Evolutionary conservation across 2,113 vertebrate species (phyloP), one percentile per base, ranked within the genome.

Genomic region (Motacilla tschutschensis): DNA sequence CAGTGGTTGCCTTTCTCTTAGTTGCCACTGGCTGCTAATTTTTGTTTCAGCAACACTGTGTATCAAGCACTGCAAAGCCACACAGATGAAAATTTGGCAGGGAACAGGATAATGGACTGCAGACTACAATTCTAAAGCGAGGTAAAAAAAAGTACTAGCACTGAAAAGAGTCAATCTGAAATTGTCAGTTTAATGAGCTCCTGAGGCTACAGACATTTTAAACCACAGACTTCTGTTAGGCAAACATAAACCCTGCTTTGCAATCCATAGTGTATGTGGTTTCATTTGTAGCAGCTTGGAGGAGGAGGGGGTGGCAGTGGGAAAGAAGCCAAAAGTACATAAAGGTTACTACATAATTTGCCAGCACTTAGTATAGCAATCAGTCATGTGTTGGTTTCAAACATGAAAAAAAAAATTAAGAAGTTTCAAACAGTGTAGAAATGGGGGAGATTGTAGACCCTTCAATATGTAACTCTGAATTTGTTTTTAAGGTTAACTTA

Each of bases 221-320:
- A 90, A 84, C 5, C 55, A 62, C 24, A 65, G 36, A 67, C 20
- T 66, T 60, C 21, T 44, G 50, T 67, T 78, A 77, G 26, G 33
- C 44, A 67, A 67, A 66, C 8, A 85, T 24, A 89, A 82, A 66
- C 25, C 8, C 31, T 60, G 22, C 50, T 83, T 71, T 78, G 28
- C 44, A 77, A 80, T 53, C 15, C 50, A 63, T 0, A 72, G 25
- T 48, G 26, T 17, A 60, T 41, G 21, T 1, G 1, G 48, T 67
- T 78, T 83, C 36, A 92, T 78, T 51, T 1, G 9, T 25, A 69
- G 44, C 43, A 83, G 33, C 38, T 18, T 40, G 8, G 11, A 11
- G 14, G 4, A 41, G 11, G 6, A 47, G 9, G 2, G 1, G 19
- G 14, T 7, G 3, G 36, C 10, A n/a, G 12, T 33, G 14, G 36